These are phyloP conservation scores for Entomobrya proxima DNA, from an alignment of 2,888 invertebrate genomes.

Conservation along the genomic window DNA sequence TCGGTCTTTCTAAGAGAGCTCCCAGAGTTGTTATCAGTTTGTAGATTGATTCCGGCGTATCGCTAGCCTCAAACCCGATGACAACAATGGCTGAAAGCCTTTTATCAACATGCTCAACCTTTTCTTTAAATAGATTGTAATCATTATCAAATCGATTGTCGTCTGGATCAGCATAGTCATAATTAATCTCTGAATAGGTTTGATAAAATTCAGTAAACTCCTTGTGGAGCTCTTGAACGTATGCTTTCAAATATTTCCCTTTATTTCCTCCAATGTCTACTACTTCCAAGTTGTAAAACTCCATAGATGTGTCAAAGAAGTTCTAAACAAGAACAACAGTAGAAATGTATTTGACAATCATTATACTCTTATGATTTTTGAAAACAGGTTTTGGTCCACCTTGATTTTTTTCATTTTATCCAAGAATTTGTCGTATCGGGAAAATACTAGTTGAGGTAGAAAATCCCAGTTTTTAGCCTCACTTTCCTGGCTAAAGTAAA, in stretches of 20 bases:
- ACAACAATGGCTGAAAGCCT: constrained; percentile 93
- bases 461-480: constrained; percentile 88
- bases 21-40: constrained; percentile 94
- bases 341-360: not conserved
- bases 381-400: too few relatives aligned
- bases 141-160: constrained; percentile 90
- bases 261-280: constrained; percentile 95
- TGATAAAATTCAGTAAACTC: constrained; percentile 91
- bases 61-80: constrained; percentile 95
- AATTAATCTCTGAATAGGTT: constrained; percentile 89
- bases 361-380: too few relatives aligned
- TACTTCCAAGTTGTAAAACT: constrained; percentile 96
- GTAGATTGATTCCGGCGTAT: constrained; percentile 85
- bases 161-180: constrained; percentile 91
- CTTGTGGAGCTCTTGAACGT: constrained; percentile 86
- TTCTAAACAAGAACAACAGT: constrained; percentile 78
- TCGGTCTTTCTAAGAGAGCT: constrained; percentile 89
- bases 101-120: constrained; percentile 91
- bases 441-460: constrained; percentile 89
- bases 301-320: constrained; percentile 94
- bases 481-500: constrained; percentile 82
- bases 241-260: constrained; percentile 86
- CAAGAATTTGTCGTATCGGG: constrained; percentile 86
- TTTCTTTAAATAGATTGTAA: constrained; percentile 88
- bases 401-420: constrained; percentile 87